Evolutionary conservation across 2,888 invertebrate species (phyloP).

Genomic region (Adelphocoris suturalis): DNA sequence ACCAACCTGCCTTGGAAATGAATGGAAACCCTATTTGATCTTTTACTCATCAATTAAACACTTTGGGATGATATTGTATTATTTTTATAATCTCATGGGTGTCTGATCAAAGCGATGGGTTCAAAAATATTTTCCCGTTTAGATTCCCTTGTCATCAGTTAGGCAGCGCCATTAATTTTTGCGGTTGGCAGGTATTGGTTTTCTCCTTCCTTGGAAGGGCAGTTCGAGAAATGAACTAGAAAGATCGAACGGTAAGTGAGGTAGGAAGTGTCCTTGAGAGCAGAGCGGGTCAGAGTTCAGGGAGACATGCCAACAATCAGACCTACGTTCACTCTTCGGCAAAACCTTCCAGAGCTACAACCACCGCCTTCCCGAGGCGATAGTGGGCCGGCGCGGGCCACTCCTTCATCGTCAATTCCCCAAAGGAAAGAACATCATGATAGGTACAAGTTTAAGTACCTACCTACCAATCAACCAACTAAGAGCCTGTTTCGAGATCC

Average conservation of each 20-base stretch:
- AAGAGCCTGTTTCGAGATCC: too few species aligned
- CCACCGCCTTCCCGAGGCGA: not conserved
- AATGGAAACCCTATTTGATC: too few species aligned
- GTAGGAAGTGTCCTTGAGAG: conserved; percentile 63
- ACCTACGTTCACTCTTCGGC: conserved; percentile 55
- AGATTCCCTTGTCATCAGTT: too few species aligned
- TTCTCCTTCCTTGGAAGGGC: conserved; percentile 19
- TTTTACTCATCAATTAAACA: too few species aligned
- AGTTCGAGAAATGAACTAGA: conserved; percentile 56
- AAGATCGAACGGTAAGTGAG: conserved; percentile 52
- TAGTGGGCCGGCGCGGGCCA: not conserved
- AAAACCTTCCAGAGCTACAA: conserved; percentile 37
- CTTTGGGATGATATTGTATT: too few species aligned
- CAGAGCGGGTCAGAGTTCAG: conserved; percentile 58
- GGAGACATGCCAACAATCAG: conserved; percentile 57
- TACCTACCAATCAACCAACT: too few species aligned
- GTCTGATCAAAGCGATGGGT: too few species aligned
- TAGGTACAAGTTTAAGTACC: not conserved
- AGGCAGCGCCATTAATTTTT: not conserved
- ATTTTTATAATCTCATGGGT: too few species aligned
- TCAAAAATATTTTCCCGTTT: too few species aligned
- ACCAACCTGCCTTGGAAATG: too few species aligned
- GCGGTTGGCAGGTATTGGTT: not conserved
- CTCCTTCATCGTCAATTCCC: conserved; percentile 20
- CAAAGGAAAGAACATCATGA: not conserved